Evolutionary conservation across 2,888 invertebrate genomes (phyloP), one percentile per base, ranked within the genome.

Genomic region (Pyralis farinalis): DNA sequence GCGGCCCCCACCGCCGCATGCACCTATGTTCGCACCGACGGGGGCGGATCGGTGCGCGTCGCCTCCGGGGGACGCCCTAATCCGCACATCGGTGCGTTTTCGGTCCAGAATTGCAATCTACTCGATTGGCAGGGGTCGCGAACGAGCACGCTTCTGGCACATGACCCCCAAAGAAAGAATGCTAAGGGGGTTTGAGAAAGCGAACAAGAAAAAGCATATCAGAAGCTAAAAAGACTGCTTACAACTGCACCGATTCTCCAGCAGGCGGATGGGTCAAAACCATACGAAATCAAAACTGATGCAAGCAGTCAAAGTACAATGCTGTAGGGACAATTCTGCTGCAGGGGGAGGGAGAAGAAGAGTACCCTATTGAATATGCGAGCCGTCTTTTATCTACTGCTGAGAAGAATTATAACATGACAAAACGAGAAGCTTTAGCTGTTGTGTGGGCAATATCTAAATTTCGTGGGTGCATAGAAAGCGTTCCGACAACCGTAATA

Each of bases 341-440:
- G 28, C 34, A 46, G 49, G 48, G 55, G 27, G 43, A 47, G 32
- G 22, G 31, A 32, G n/a, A 6, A 7, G 46, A n/a, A 5, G 41
- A 41, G 12, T 22, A 46, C 12, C 21, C 42, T 34, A 7, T 37
- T 27, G 28, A 40, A 10, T 16, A 81, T 44, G 34, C 34, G 1
- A 34, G 34, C 11, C 34, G 34, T 11, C 22, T 34, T 1, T 21
- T 34, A 1, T 21, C 34, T 7, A 0, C 6, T 1, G 34, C 34
- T 5, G 34, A 34, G 7, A 34, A 41, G 3, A 71, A 66, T n/a
- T 77, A 80, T 37, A 53, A 61, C 0, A 64, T 67, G 0, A 70
- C 66, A 0, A 73, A 81, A 36, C 55, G 12, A 8, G 31, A 31
- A 8, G 31, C 31, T 3, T 8, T 31, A 31, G 31, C 31, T 6